phyloP scores from a whole-genome alignment of 2,113 vertebrate genomes.

The Tetrax tetrax region DNA sequence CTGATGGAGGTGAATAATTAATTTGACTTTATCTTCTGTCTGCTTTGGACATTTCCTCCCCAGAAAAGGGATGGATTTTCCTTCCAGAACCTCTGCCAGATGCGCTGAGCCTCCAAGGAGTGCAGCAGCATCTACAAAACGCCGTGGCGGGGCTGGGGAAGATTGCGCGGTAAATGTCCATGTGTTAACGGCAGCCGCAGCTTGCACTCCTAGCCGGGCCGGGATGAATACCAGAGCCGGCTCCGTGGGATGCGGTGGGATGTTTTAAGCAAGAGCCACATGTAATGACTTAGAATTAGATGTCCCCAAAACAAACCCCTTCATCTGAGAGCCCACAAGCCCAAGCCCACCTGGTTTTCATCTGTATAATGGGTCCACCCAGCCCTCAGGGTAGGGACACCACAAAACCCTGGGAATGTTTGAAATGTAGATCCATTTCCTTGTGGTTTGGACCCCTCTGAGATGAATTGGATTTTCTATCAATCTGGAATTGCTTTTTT shows the following conservation, averaged over 20 bases:
- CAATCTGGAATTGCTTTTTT: not conserved
- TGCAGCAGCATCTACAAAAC: not conserved
- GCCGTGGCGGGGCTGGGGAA: rapidly evolving
- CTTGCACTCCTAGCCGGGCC: rapidly evolving
- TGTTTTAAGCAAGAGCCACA: not conserved
- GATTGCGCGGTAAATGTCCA: rapidly evolving
- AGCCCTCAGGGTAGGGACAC: not conserved
- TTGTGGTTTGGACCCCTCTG: not conserved
- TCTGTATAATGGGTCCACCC: not conserved
- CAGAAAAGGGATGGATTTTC: not conserved
- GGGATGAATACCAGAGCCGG: rapidly evolving
- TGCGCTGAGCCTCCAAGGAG: not conserved
- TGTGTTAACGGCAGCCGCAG: not conserved
- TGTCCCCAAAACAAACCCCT: not conserved
- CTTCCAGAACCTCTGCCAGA: not conserved
- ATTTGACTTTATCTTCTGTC: not conserved
- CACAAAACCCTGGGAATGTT: not conserved
- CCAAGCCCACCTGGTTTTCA: not conserved
- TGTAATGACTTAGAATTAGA: not conserved
- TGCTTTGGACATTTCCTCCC: not conserved
- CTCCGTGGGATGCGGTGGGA: not conserved
- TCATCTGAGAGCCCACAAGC: not conserved
- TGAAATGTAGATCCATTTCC: not conserved
- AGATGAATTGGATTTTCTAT: not conserved
- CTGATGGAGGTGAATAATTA: constrained; percentile 21